Evolutionary conservation across 2,113 vertebrate genomes (phyloP).

Genomic region (Tympanuchus pallidicinctus): DNA sequence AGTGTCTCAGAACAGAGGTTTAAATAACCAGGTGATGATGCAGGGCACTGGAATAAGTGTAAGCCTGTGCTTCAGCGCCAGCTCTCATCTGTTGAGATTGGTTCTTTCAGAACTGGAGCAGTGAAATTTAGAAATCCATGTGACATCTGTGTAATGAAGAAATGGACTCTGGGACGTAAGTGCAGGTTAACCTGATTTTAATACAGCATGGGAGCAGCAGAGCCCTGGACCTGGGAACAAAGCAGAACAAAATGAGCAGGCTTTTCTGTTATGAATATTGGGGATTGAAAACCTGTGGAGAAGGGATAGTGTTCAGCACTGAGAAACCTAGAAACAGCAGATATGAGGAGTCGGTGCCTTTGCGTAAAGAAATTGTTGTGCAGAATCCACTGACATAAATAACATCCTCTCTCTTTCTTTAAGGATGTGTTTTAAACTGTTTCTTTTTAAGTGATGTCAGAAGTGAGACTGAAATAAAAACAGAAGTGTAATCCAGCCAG

Average conservation of each 20-base stretch:
- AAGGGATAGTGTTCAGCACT: neutral
- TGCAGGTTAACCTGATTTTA: neutral
- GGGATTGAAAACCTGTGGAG: neutral
- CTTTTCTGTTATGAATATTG: neutral
- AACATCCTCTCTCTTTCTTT: neutral
- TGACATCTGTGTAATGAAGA: neutral
- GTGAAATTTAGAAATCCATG: neutral
- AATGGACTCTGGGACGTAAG: constrained; percentile 19
- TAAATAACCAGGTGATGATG: constrained; percentile 43
- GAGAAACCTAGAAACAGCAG: neutral
- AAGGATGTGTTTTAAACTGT: neutral
- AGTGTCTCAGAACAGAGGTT: constrained; percentile 35
- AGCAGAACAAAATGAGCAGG: neutral
- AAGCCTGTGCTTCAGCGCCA: neutral
- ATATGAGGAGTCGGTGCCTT: neutral
- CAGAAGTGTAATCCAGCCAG: neutral
- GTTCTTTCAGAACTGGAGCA: neutral
- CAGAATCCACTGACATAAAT: neutral
- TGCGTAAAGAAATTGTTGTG: neutral
- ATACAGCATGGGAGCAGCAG: neutral
- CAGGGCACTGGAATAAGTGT: constrained; percentile 17
- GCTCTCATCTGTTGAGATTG: neutral
- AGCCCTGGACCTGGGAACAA: neutral
- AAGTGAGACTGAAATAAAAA: neutral
- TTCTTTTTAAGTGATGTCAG: neutral